Evolutionary conservation across 2,113 vertebrate species (phyloP).

Genomic region (Alces alces): DNA sequence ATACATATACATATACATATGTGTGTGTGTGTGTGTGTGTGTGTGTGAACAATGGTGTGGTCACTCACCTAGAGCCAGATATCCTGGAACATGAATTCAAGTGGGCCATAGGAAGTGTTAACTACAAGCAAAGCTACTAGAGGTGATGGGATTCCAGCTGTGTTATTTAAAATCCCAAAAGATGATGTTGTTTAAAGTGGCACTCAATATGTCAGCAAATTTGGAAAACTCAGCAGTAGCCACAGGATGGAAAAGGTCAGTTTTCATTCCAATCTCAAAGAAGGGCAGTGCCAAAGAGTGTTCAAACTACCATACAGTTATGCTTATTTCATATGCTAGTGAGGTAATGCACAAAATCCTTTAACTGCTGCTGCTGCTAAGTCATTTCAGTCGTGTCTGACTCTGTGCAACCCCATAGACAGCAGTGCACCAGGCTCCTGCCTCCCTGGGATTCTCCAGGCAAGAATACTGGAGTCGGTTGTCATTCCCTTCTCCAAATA

Average conservation of each 20-base stretch:
- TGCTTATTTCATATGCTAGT: not conserved
- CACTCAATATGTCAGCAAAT: not conserved
- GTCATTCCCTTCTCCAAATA: not conserved
- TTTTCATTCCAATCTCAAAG: not conserved
- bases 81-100: not conserved
- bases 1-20: no score
- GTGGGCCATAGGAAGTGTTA: not conserved
- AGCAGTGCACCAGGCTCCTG: not conserved
- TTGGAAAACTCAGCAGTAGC: not conserved
- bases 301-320: not conserved
- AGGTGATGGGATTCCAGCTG: not conserved
- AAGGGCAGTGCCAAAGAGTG: not conserved
- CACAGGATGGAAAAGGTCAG: not conserved
- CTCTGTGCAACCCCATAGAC: fast-evolving
- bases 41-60: not conserved
- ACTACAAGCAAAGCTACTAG: not conserved
- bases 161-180: not conserved
- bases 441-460: not conserved
- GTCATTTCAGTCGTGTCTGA: not conserved
- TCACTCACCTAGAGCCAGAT: not conserved
- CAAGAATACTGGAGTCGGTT: not conserved
- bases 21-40: no score
- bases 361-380: not conserved
- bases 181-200: not conserved
- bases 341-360: not conserved